Conservation (phyloP, 2,797 vertebrate genomes). For the Adrianichthys oophorus region DNA sequence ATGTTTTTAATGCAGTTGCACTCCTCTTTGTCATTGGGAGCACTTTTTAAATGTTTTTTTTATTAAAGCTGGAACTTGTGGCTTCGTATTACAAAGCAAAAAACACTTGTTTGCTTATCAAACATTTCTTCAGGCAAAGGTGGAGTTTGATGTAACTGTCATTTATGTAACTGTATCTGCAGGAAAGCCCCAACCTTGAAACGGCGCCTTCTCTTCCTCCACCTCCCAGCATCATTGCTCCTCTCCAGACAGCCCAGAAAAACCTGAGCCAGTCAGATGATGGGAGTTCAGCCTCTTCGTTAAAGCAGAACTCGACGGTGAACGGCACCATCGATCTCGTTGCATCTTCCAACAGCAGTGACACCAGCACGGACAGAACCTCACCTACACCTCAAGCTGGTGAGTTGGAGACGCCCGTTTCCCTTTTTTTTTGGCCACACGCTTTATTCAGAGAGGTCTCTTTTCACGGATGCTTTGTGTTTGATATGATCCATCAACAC, state of each 20-base stretch:
- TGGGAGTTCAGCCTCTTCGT: slow-evolving; percentile 36
- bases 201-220: slow-evolving; percentile 14
- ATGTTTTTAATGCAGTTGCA: too few relatives aligned
- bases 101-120: too few relatives aligned
- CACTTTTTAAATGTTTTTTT: too few relatives aligned
- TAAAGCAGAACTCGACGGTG: slow-evolving; percentile 52
- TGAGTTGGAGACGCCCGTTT: slow-evolving; percentile 39
- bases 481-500: too few relatives aligned
- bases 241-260: slow-evolving; percentile 54
- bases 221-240: slow-evolving; percentile 37
- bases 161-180: slow-evolving; percentile 13
- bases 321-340: slow-evolving; percentile 16
- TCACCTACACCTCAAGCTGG: slow-evolving; percentile 58
- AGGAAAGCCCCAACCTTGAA: slow-evolving; percentile 52
- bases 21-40: too few relatives aligned
- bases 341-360: slow-evolving; percentile 62
- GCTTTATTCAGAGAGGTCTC: too few relatives aligned
- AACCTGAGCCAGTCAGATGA: slow-evolving; percentile 58
- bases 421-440: too few relatives aligned
- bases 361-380: slow-evolving; percentile 6
- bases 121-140: too few relatives aligned
- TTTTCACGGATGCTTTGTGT: too few relatives aligned
- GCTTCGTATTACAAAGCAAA: too few relatives aligned
- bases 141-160: background rate
- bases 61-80: too few relatives aligned